These are phyloP conservation scores for Osmerus mordax DNA, from an alignment of 2,113 vertebrate genomes.

Conservation along the genomic window DNA sequence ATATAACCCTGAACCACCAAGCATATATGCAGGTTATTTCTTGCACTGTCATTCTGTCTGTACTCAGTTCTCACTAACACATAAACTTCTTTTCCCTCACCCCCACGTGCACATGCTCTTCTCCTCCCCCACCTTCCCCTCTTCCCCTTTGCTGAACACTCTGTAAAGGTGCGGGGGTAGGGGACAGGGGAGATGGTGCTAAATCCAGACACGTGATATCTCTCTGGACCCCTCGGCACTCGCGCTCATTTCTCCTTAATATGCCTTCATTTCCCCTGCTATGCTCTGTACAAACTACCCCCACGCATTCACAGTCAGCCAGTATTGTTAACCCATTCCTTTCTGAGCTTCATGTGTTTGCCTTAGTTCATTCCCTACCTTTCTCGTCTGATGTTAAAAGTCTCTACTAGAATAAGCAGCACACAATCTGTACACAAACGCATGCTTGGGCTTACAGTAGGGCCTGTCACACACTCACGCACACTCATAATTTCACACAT, in stretches of 20 bases:
- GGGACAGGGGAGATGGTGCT: slow-evolving; percentile 51
- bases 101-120: slow-evolving; percentile 18
- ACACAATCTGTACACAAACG: not conserved
- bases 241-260: slow-evolving; percentile 61
- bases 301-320: slow-evolving; percentile 53
- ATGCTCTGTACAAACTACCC: slow-evolving; percentile 45
- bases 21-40: no score
- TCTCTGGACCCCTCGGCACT: slow-evolving; percentile 47
- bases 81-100: not conserved
- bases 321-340: slow-evolving; percentile 61
- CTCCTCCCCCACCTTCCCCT: slow-evolving; percentile 36
- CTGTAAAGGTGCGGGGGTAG: slow-evolving; percentile 49
- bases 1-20: no score
- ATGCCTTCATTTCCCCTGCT: slow-evolving; percentile 67
- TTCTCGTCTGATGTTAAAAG: not conserved
- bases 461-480: not conserved
- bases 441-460: not conserved
- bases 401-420: not conserved
- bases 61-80: not conserved
- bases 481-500: slow-evolving; percentile 1
- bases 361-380: slow-evolving; percentile 14
- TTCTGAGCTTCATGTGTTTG: slow-evolving; percentile 3
- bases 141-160: slow-evolving; percentile 54
- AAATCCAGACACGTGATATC: slow-evolving; percentile 62
- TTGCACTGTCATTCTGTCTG: no score